Evolutionary conservation across 1,140 invertebrate genomes (phyloP), one percentile per base, ranked within the genome.

Genomic region (Sweltsa coloradensis): DNA sequence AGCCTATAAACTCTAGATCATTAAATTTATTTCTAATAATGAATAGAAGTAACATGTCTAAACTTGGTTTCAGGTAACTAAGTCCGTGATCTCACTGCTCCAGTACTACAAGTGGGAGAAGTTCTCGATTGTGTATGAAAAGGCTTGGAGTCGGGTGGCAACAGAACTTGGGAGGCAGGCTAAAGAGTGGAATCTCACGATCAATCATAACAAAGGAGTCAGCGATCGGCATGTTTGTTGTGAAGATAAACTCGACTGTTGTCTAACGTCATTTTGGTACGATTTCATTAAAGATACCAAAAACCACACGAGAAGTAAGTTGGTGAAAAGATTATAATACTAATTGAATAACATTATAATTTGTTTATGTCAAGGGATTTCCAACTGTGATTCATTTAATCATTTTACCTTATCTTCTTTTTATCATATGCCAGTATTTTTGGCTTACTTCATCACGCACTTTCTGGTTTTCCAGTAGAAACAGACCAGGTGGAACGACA

Each of bases 81-180:
- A 93, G 68, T 95, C 91, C 18, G 81, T 97, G 41, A 81, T 96
- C 57, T 80, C 92, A 1, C 67, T 97, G 37, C 66, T 98, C 45
- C 71, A 79, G 29, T 86, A 95, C 66, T 93, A 89, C 66, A 81
- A 85, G 54, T 98, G 93, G 93, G 79, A 81, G 47, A 92, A 91
- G 62, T 96, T 97, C 67, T 83, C 87, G 14, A 85, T 98, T 37
- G 73, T 97, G n/a, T 83, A 83, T 47, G 90, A 96, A 59, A 78
- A 82, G 42, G 67, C 75, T 0, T 89, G 81, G 79, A 72, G 73
- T 49, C 83, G 78, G 1, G 87, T 93, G 3, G 87, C 85, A 0
- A 67, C 78, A 42, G 82, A 79, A 9, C 66, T 94, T 36, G 70
- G 78, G 59, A 72, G 80, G 44, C 74, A 85, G 58, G 86, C 87